These are phyloP conservation scores for Thunnus maccoyii DNA, from an alignment of 2,113 vertebrate species.

Conservation along the genomic window DNA sequence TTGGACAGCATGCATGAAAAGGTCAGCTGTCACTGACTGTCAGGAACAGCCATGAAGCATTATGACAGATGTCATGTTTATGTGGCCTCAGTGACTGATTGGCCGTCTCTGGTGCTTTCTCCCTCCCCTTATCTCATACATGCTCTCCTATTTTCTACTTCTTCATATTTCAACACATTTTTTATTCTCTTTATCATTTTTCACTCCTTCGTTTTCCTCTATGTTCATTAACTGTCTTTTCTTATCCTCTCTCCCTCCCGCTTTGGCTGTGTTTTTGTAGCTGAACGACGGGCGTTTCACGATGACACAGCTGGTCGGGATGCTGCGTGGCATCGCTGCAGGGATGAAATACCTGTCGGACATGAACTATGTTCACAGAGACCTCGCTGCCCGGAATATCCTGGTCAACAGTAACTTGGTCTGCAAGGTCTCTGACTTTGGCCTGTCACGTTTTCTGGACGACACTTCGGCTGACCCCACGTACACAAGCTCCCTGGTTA, in stretches of 20 bases:
- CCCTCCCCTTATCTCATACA: constrained; percentile 16
- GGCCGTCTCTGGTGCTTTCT: constrained; percentile 29
- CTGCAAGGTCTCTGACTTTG: constrained; percentile 98
- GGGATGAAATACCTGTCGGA: constrained; percentile 99
- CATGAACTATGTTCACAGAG: constrained; percentile 97
- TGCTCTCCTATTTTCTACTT: not conserved
- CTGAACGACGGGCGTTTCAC: constrained; percentile 97
- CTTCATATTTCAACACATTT: constrained; percentile 7
- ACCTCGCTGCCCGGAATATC: constrained; percentile 96
- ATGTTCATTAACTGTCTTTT: not conserved
- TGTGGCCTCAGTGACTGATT: constrained; percentile 59
- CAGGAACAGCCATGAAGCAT: constrained; percentile 54
- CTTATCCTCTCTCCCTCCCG: not conserved
- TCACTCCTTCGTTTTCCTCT: not conserved
- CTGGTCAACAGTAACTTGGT: constrained; percentile 98
- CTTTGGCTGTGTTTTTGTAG: constrained; percentile 75
- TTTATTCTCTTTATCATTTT: constrained; percentile 1
- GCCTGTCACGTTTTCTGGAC: constrained; percentile 95
- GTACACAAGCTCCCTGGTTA: constrained; percentile 96
- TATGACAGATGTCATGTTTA: constrained; percentile 77
- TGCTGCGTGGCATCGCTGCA: constrained; percentile 94
- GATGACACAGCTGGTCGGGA: constrained; percentile 96
- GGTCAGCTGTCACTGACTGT: constrained; percentile 75
- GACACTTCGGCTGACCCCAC: constrained; percentile 95
- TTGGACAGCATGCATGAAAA: constrained; percentile 74